Evolutionary conservation across 2,797 vertebrate genomes (phyloP), one percentile per base, ranked within the genome.

Genomic region (Sciurus vulgaris): DNA sequence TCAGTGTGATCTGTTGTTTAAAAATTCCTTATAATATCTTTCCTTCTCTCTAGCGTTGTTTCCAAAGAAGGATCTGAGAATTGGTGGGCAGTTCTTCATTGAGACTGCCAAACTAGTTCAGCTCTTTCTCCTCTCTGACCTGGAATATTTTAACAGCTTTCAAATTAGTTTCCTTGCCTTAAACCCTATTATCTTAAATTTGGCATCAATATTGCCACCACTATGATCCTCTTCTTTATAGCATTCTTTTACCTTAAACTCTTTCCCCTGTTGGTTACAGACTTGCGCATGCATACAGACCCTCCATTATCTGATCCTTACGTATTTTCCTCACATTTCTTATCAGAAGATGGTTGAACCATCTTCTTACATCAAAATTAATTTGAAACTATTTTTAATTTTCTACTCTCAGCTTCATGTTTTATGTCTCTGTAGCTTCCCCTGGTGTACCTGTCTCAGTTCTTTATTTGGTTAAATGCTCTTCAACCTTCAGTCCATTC

Each of bases 191-290:
- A 14, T 82, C 22, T 77, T 82, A 81, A 63, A 67, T 33, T 44
- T 89, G 33, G 92, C 63, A 61, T 72, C 47, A 33, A 30, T 92
- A 76, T 5, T 82, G 14, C 49, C 5, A 2, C 30, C 6, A 35
- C 24, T 93, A 28, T 78, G 87, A 65, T 86, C 26, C 49, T 92
- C 4, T 38, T 73, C 33, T 82, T 82, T 8, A 35, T 72, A n/a
- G 69, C 24, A 78, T 73, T 87, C 33, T 65, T 96, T 41, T 61
- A 73, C 77, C 33, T 81, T 93, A 77, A 93, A 95, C 70, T 89
- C 51, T 94, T 79, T 76, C 26, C 22, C 24, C 41, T 77, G 1
- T 76, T 65, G 11, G 54, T 61, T 86, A 49, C 3, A 83, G 35
- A 51, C 24, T 87, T 2, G 56, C 67, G 35, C 54, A n/a, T 81